Evolutionary conservation across 2,797 vertebrate genomes (phyloP), one percentile per base, ranked within the genome.

Genomic region (Lagodon rhomboides): DNA sequence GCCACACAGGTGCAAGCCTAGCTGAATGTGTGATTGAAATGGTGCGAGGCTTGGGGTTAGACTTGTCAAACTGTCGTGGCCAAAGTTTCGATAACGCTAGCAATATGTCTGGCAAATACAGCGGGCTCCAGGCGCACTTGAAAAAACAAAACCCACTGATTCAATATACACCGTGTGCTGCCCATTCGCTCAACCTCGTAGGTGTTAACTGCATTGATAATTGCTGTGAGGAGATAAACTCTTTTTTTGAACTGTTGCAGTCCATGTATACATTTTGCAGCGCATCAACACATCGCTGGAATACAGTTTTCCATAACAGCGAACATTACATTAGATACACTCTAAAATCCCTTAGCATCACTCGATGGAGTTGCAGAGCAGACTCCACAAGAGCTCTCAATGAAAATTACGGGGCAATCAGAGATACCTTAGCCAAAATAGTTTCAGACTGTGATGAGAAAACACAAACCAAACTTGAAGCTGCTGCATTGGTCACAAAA

Each of bases 221-320:
- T 22, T 51, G 27, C 47, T 65, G 47, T 51, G 46, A 30, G 18
- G 46, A 65, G 27, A 7, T 38, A 5, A 8, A 38, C 63, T 15
- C 47, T 55, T 65, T 65, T 65, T 38, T 65, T 51, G 1, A 51
- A 17, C 64, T 53, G 30, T 4, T 53, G 25, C 27, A 53, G 49
- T 53, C 49, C 9, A 18, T 51, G n/a, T 53, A 23, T 53, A 23
- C 61, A 63, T 63, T 63, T 63, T 27, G 44, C 30, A 67, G 65
- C 15, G 1, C 50, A 17, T 67, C 65, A 54, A 67, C 65, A 5
- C 30, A 67, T 67, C n/a, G 34, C 50, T 67, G n/a, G 34, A 53
- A 67, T 34, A 54, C n/a, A 66, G 20, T 34, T 22, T 65, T 65
- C 63, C 49, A 53, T 38, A 16, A 54, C 50, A 54, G 49, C 9